Percentiles rank a stretch among this genome's conserved stretches.
phyloP scores from a whole-genome alignment of 2,113 vertebrate genomes.

The Merops nubicus region DNA sequence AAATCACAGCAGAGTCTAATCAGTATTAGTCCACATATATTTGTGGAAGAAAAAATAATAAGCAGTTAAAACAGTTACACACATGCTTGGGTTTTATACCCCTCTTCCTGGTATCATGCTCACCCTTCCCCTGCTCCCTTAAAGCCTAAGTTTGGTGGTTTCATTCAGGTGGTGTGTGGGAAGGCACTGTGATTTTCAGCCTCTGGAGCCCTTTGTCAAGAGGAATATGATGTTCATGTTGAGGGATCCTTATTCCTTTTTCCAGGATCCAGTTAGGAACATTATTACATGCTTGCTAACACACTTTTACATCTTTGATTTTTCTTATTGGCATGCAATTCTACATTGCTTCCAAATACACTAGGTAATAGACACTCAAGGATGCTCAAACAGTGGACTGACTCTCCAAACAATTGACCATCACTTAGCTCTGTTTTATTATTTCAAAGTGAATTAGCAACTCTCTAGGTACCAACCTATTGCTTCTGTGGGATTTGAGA shows the following conservation, averaged over 20 bases:
- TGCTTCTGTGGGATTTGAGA: neutral
- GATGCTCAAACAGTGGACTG: neutral
- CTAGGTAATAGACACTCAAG: neutral
- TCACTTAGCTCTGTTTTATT: neutral
- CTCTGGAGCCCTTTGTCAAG: neutral
- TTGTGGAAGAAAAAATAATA: neutral
- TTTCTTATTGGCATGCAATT: neutral
- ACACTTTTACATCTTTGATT: neutral
- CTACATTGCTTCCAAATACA: neutral
- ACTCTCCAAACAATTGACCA: neutral
- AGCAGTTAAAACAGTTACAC: neutral
- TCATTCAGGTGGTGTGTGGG: neutral
- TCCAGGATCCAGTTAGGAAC: neutral
- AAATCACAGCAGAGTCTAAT: too few species aligned
- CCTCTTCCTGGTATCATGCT: neutral
- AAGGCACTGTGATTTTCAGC: neutral
- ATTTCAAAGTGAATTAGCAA: neutral
- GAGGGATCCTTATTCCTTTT: neutral
- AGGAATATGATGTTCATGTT: neutral
- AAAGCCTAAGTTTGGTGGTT: neutral
- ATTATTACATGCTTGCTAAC: neutral
- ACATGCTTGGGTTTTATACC: neutral
- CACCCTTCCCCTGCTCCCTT: neutral
- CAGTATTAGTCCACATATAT: neutral
- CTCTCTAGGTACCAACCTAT: neutral